These are phyloP conservation scores for Heterodera schachtii DNA, from an alignment of 1,140 invertebrate species.

Conservation along the genomic window DNA sequence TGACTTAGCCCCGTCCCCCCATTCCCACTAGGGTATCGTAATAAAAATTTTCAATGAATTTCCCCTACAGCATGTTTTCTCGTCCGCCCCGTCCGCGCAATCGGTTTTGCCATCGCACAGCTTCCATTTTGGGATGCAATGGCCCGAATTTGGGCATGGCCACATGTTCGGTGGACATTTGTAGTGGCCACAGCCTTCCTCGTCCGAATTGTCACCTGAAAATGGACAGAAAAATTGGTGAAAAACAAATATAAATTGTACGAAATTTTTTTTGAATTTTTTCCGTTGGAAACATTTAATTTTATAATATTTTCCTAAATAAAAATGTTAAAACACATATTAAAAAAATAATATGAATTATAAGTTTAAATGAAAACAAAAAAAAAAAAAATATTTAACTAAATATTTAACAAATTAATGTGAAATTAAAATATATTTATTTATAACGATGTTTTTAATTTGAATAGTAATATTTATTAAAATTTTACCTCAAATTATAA, in stretches of 20 bases:
- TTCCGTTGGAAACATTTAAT: too few relatives aligned
- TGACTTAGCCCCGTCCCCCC: too few relatives aligned
- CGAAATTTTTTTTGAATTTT: too few relatives aligned
- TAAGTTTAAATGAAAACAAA: background rate
- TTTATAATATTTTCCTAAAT: too few relatives aligned
- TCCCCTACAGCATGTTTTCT: slow-evolving; percentile 71
- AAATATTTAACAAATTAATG: background rate
- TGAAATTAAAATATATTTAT: too few relatives aligned
- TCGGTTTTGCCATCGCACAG: slow-evolving; percentile 86
- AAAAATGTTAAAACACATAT: too few relatives aligned
- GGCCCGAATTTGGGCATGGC: slow-evolving; percentile 77
- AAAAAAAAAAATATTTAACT: background rate
- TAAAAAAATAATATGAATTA: too few relatives aligned
- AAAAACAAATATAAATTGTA: slow-evolving; percentile 49
- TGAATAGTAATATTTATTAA: too few relatives aligned
- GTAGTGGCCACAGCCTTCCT: slow-evolving; percentile 81
- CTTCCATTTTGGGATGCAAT: slow-evolving; percentile 83
- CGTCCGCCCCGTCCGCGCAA: slow-evolving; percentile 86
- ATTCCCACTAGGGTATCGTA: too few relatives aligned
- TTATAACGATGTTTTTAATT: too few relatives aligned
- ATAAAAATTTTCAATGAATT: background rate
- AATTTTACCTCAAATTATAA: too few relatives aligned
- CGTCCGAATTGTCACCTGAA: slow-evolving; percentile 73
- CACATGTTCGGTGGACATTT: slow-evolving; percentile 89
- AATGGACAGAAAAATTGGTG: slow-evolving; percentile 36